phyloP scores from a whole-genome alignment of 2,797 vertebrate species.

The Sebastolobus altivelis region DNA sequence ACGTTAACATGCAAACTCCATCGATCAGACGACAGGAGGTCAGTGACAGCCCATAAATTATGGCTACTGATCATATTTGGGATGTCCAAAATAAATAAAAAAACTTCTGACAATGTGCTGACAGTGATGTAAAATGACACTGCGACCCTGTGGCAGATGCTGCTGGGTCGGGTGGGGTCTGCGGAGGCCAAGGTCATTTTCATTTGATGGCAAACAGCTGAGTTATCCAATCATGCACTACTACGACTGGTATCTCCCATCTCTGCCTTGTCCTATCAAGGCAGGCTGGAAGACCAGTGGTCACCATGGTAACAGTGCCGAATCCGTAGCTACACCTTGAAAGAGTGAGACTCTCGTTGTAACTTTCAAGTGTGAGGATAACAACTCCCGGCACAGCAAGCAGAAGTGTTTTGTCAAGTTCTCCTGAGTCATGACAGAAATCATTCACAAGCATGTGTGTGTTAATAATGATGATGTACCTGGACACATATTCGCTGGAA shows the following conservation, averaged over 20 bases:
- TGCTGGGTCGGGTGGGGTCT: slow-evolving; percentile 37
- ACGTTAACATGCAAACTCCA: slow-evolving; percentile 43
- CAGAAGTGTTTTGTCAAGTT: slow-evolving; percentile 17
- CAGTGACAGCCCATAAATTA: slow-evolving; percentile 44
- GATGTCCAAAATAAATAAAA: slow-evolving; percentile 30
- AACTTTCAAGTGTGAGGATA: slow-evolving; percentile 31
- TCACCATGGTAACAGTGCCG: slow-evolving; percentile 82
- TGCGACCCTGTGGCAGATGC: slow-evolving; percentile 67
- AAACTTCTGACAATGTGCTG: slow-evolving; percentile 60
- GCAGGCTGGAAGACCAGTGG: slow-evolving; percentile 71
- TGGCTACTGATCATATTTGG: slow-evolving; percentile 47
- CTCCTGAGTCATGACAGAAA: slow-evolving; percentile 48
- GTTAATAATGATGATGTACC: slow-evolving; percentile 74
- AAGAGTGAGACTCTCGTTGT: slow-evolving; percentile 35
- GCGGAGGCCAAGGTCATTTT: slow-evolving; percentile 63
- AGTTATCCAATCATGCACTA: slow-evolving; percentile 69
- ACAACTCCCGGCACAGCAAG: slow-evolving; percentile 1
- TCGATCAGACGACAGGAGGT: slow-evolving; percentile 46
- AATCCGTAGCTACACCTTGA: slow-evolving; percentile 71
- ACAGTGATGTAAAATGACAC: slow-evolving; percentile 72
- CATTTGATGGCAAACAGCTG: slow-evolving; percentile 70
- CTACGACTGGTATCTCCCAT: slow-evolving; percentile 51
- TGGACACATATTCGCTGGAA: slow-evolving; percentile 93
- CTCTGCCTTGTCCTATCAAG: slow-evolving; percentile 68
- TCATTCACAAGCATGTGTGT: slow-evolving; percentile 1